phyloP scores from a whole-genome alignment of 2,113 vertebrate species.

The Coryphaenoides rupestris region DNA sequence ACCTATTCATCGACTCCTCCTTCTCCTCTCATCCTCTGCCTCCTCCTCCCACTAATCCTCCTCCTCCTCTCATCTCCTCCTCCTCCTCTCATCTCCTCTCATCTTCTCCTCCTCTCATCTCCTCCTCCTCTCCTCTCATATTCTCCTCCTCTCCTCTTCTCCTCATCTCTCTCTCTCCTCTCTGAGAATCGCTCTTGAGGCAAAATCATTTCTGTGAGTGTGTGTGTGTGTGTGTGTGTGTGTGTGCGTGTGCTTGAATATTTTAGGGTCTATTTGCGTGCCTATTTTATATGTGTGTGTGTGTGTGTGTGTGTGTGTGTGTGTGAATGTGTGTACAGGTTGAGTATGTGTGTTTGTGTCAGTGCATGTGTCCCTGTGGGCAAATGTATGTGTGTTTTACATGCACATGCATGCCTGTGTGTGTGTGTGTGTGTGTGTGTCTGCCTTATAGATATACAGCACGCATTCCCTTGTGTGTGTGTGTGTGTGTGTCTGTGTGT shows the following conservation, averaged over 20 bases:
- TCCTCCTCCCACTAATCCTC: background rate
- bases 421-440: constrained; percentile 23
- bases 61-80: background rate
- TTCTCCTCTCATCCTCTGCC: background rate
- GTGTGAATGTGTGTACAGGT: background rate
- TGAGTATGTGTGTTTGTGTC: background rate
- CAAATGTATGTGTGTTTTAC: constrained; percentile 21
- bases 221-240: constrained; percentile 17
- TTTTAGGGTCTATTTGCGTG: too few relatives aligned
- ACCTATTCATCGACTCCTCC: too few relatives aligned
- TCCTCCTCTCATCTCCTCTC: background rate
- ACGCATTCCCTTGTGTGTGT: too few relatives aligned
- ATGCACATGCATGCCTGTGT: too few relatives aligned
- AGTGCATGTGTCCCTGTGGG: constrained; percentile 10
- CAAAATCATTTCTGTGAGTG: constrained; percentile 20
- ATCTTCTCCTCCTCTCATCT: background rate
- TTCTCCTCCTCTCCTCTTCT: background rate
- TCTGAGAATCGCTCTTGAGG: constrained; percentile 28
- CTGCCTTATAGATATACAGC: too few relatives aligned
- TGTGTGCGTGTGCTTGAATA: background rate
- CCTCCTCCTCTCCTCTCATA: background rate
- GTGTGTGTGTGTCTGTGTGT: background rate
- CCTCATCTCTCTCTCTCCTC: background rate
- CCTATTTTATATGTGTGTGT: background rate
- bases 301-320: background rate